A percentile compares a stretch with the other conserved stretches of the same genome.
Conservation (phyloP, 2,888 invertebrate genomes). For the Macrosoma leucophasiata region DNA sequence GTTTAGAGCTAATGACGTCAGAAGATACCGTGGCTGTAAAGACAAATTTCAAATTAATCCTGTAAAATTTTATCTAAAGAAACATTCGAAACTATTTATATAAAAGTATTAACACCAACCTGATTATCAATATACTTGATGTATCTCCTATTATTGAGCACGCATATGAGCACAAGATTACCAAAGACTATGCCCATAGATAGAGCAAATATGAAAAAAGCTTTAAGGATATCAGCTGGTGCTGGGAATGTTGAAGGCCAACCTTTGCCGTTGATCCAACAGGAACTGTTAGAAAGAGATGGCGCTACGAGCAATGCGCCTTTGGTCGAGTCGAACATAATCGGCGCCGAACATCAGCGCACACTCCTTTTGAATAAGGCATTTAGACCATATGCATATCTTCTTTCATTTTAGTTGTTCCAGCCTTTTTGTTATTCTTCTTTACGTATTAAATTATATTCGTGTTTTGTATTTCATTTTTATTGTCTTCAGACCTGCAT, state of each 20-base stretch:
- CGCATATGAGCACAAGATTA: constrained; percentile 86
- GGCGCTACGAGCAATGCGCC: constrained; percentile 86
- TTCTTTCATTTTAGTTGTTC: constrained; percentile 57
- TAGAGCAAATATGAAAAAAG: constrained; percentile 83
- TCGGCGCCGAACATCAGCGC: constrained; percentile 67
- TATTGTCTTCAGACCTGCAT: too few relatives aligned
- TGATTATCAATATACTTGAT: constrained; percentile 91
- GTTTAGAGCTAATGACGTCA: constrained; percentile 91
- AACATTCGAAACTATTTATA: constrained; percentile 12
- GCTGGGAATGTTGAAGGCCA: constrained; percentile 79
- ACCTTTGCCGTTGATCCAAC: constrained; percentile 81
- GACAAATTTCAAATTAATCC: constrained; percentile 23
- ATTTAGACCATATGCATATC: constrained; percentile 64
- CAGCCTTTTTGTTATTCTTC: constrained; percentile 20
- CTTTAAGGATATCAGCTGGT: constrained; percentile 84
- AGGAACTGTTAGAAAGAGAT: constrained; percentile 88
- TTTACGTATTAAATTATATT: constrained; percentile 7
- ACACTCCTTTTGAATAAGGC: constrained; percentile 60
- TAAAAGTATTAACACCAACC: constrained; percentile 64
- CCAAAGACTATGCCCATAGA: constrained; percentile 87
- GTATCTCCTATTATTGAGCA: constrained; percentile 88
- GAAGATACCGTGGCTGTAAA: constrained; percentile 87
- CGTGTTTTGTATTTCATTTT: too few relatives aligned
- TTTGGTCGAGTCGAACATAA: constrained; percentile 79
- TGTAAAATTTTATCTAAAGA: too few relatives aligned